These are phyloP conservation scores for Beris chalybata DNA, from an alignment of 2,888 invertebrate species.

Conservation along the genomic window DNA sequence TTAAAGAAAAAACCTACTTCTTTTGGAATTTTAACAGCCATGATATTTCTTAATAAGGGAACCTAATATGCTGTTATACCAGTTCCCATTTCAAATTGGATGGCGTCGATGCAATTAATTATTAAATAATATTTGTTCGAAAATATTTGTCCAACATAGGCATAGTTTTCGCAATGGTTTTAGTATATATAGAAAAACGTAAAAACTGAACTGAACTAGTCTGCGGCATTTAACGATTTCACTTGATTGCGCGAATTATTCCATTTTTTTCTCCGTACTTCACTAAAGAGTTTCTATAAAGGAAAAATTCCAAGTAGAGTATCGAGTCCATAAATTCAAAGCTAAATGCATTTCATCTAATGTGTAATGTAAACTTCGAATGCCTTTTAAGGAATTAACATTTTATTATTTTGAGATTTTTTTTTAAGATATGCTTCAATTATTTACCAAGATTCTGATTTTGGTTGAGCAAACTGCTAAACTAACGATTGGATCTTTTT, in stretches of 20 bases:
- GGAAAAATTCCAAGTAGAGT: not conserved
- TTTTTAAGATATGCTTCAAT: not conserved
- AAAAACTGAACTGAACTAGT: too few species aligned
- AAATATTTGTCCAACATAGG: too few species aligned
- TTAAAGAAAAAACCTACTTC: too few species aligned
- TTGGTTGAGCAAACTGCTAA: not conserved
- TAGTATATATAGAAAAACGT: too few species aligned
- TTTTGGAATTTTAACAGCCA: slow-evolving; percentile 2
- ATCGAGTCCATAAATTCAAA: slow-evolving; percentile 21
- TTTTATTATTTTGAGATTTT: slow-evolving; percentile 11
- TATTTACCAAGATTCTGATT: slow-evolving; percentile 18
- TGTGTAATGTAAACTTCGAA: slow-evolving; percentile 15
- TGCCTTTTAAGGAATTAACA: slow-evolving; percentile 23
- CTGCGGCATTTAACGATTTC: too few species aligned
- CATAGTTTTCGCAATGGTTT: too few species aligned
- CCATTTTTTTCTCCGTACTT: too few species aligned
- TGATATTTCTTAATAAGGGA: slow-evolving; percentile 33
- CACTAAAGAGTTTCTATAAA: too few species aligned
- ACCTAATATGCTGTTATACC: not conserved
- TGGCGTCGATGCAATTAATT: too few species aligned
- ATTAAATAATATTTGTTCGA: too few species aligned
- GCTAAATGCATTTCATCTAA: slow-evolving; percentile 10
- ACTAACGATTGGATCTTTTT: slow-evolving; percentile 16
- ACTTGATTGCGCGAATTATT: too few species aligned
- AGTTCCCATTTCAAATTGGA: too few species aligned